These are phyloP conservation scores for Palloptera scutellata DNA, from an alignment of 2,888 invertebrate species.

Conservation along the genomic window DNA sequence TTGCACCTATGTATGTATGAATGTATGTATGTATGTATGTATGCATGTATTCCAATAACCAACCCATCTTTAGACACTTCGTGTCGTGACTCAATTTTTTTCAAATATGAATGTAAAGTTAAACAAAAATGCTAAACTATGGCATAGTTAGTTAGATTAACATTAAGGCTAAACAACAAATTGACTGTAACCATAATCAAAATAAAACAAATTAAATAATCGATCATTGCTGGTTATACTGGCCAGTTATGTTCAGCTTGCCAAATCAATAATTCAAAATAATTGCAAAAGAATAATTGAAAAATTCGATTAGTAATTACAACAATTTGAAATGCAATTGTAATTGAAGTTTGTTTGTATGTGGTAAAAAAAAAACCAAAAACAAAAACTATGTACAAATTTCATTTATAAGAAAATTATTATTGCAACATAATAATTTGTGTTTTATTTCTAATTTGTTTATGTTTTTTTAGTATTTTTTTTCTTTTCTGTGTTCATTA, in stretches of 20 bases:
- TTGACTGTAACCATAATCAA: background rate
- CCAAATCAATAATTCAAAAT: conserved; percentile 12
- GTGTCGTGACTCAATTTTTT: no score
- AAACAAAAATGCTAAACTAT: background rate
- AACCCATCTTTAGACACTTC: no score
- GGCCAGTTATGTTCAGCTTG: background rate
- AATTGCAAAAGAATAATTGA: conserved; percentile 1
- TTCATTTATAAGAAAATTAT: conserved; percentile 29
- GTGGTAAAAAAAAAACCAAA: conserved; percentile 1
- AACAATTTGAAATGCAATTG: conserved; percentile 1
- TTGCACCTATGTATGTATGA: background rate
- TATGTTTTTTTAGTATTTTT: conserved; percentile 9
- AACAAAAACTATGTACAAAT: conserved; percentile 22
- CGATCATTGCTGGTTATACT: no score
- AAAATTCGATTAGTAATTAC: conserved; percentile 18
- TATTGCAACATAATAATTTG: conserved; percentile 27
- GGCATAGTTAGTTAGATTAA: background rate
- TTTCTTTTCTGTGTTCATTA: no score
- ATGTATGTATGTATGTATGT: background rate
- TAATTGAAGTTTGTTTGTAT: background rate
- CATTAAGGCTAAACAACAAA: background rate
- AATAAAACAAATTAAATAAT: no score
- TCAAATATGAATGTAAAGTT: no score
- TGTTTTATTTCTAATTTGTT: conserved; percentile 13
- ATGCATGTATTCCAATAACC: no score